phyloP scores from a whole-genome alignment of 2,888 invertebrate species.

The Penaeus monodon region DNA sequence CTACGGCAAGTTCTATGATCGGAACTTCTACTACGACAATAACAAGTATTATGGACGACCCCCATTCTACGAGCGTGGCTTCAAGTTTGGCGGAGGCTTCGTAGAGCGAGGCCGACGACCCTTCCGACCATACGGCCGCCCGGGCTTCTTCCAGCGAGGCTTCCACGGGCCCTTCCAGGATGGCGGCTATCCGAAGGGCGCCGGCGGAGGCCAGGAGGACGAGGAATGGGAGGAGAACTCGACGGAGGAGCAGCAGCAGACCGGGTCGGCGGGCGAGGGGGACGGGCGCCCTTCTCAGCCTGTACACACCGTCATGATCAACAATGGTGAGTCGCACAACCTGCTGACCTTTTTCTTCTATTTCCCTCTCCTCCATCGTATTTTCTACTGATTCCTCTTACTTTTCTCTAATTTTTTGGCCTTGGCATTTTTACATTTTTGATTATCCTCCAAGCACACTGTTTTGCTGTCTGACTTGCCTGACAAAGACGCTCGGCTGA shows the following conservation, averaged over 20 bases:
- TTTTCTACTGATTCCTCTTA: slow-evolving; percentile 6
- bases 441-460: no score
- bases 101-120: slow-evolving; percentile 45
- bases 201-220: slow-evolving; percentile 27
- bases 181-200: slow-evolving; percentile 21
- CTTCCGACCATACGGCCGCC: slow-evolving; percentile 44
- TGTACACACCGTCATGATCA: slow-evolving; percentile 55
- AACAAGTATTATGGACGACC: slow-evolving; percentile 42
- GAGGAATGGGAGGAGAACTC: slow-evolving; percentile 40
- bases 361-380: not conserved
- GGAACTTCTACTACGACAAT: slow-evolving; percentile 40
- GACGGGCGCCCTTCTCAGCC: slow-evolving; percentile 52
- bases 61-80: slow-evolving; percentile 33
- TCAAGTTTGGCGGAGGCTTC: slow-evolving; percentile 38
- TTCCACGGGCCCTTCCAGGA: slow-evolving; percentile 33
- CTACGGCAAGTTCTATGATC: slow-evolving; percentile 48
- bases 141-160: slow-evolving; percentile 47
- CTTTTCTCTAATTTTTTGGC: not conserved
- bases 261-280: slow-evolving; percentile 11
- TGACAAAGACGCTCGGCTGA: no score
- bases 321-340: slow-evolving; percentile 39
- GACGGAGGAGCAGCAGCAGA: slow-evolving; percentile 32
- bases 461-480: no score
- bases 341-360: not conserved
- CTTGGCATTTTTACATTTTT: no score